Percentiles rank a stretch among this genome's conserved stretches.
These are phyloP conservation scores for Malaclemys terrapin DNA, from an alignment of 2,113 vertebrate genomes.

Conservation along the genomic window DNA sequence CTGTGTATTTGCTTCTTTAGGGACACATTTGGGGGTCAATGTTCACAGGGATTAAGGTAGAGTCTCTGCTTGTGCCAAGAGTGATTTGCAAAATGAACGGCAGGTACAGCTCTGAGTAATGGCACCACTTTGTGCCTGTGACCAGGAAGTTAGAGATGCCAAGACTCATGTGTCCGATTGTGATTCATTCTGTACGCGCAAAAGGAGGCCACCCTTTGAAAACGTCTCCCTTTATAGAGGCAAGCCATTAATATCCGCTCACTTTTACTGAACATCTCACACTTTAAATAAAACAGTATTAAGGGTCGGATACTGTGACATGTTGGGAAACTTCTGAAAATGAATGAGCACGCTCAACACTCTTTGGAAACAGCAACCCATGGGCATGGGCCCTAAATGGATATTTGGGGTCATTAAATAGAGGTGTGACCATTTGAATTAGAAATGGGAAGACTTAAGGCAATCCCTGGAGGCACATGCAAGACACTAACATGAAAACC, in stretches of 20 bases:
- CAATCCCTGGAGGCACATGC: not conserved
- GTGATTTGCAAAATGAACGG: not conserved
- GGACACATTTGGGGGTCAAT: not conserved
- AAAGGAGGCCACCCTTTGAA: not conserved
- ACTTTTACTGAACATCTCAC: not conserved
- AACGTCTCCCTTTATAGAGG: not conserved
- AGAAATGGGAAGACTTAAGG: not conserved
- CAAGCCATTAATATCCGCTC: not conserved
- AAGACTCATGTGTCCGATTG: not conserved
- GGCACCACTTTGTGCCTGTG: not conserved
- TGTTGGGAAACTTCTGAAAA: not conserved
- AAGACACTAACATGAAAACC: not conserved
- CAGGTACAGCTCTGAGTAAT: not conserved
- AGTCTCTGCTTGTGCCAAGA: not conserved
- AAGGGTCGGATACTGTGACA: not conserved
- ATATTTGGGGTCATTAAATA: not conserved
- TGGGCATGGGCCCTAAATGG: not conserved
- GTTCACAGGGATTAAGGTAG: not conserved
- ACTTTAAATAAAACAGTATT: not conserved
- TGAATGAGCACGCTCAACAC: not conserved
- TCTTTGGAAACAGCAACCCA: not conserved
- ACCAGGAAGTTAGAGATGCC: not conserved
- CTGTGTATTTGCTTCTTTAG: not conserved
- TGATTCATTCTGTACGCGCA: not conserved
- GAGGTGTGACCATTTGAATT: not conserved